Evolutionary conservation across 1,140 invertebrate genomes (phyloP).

Genomic region (Thalassaphorura encarpata): DNA sequence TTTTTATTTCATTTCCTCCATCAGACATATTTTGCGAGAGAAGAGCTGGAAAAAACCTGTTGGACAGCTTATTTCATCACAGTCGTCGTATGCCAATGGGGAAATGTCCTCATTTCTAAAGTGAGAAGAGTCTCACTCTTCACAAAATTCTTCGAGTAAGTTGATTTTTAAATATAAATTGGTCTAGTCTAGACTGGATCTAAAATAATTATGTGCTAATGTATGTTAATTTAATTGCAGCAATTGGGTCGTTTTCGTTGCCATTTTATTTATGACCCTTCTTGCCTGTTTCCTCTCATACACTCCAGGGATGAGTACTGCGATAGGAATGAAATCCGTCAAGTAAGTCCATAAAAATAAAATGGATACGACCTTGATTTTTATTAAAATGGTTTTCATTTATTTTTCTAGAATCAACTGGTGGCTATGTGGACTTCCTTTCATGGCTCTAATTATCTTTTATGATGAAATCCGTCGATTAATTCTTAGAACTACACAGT

Average conservation of each 20-base stretch:
- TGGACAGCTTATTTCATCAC: slow-evolving; percentile 44
- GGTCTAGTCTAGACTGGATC: background rate
- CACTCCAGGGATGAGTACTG: slow-evolving; percentile 43
- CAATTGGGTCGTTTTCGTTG: slow-evolving; percentile 41
- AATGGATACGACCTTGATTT: background rate
- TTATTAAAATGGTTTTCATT: slow-evolving; percentile 1
- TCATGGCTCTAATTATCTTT: slow-evolving; percentile 46
- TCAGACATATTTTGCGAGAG: slow-evolving; percentile 47
- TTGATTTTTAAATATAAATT: background rate
- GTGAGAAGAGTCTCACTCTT: slow-evolving; percentile 18
- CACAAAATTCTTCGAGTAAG: slow-evolving; percentile 29
- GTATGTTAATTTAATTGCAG: slow-evolving; percentile 11
- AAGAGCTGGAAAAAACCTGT: slow-evolving; percentile 49
- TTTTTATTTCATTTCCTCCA: no score
- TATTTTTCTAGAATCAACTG: slow-evolving; percentile 44
- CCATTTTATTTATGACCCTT: slow-evolving; percentile 47
- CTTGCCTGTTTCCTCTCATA: slow-evolving; percentile 45
- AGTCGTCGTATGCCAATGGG: slow-evolving; percentile 28
- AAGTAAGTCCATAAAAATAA: slow-evolving; percentile 35
- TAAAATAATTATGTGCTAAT: background rate
- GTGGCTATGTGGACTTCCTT: slow-evolving; percentile 53
- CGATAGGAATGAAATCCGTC: slow-evolving; percentile 26
- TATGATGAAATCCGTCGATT: slow-evolving; percentile 49
- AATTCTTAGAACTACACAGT: slow-evolving; percentile 47
- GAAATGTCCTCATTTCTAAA: slow-evolving; percentile 30